Base-by-base conservation (phyloP, 2,888 invertebrate genomes). In the Cepaea hortensis region DNA sequence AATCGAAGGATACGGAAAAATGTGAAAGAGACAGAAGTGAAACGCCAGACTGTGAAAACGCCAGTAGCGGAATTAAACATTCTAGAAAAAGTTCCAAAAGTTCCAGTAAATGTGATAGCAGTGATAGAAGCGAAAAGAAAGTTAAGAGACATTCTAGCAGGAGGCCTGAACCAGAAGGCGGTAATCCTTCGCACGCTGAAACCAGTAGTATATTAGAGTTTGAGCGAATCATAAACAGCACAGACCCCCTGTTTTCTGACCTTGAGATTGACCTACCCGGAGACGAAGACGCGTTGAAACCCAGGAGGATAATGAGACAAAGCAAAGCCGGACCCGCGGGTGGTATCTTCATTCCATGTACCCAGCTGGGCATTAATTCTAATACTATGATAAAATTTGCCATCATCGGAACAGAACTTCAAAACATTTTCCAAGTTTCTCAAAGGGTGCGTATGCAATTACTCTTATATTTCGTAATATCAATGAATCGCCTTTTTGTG, bases 361-460 rank as follows among this genome's bases (percentile, higher is more conserved):
- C 91, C 11, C 89, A 89, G 89, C 87, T 90, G n/a, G 90, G 91
- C 84, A 88, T 93, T 95, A 98, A 98, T 94, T 98, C 98, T 87
- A 98, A 98, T 94, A 98, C 98, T 15, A 97, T 98, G 96, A 98
- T 99, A 97, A 98, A 98, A 95, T 98, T 98, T 95, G 97, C 97
- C 95, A 97, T 99, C 91, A 99, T 99, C 94, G 97, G 97, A 95
- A 98, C 98, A 95, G 99, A 99, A 96, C 96, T 99, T 94, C 98
- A 98, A 96, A 99, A 99, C 95, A 98, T 98, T 95, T 97, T 98
- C 96, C 97, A 98, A 95, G 98, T 98, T 95, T 98, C 98, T 95
- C 96, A 88, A 50, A 85, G 87, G 88, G 89, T 89, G 80, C 76
- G 89, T 89, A 85, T 55, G 18, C n/a, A 11, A 70, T 3, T 35